Percentiles rank a stretch among this genome's conserved stretches.
Conservation (phyloP, 53 echinoderm and acorn worm genomes). For the Astropecten irregularis region DNA sequence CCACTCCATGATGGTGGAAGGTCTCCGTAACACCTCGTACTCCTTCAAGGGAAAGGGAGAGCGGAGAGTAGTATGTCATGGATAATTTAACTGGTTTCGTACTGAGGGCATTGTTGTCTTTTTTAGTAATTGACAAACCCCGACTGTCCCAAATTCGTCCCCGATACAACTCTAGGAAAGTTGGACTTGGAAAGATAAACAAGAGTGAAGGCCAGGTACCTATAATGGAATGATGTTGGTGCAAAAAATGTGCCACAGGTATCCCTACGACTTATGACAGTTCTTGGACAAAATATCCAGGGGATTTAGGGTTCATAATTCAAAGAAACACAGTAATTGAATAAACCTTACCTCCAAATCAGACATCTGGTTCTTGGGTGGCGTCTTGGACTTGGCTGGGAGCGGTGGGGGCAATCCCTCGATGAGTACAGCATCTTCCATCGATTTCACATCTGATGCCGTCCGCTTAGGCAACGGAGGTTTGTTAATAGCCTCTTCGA, state of each 20-base stretch:
- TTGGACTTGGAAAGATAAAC: not conserved
- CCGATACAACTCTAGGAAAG: too few relatives aligned
- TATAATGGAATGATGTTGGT: not conserved
- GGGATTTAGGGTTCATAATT: too few relatives aligned
- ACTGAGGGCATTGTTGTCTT: not conserved
- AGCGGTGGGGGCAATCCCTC: constrained; percentile 80
- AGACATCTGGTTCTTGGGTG: constrained; percentile 46
- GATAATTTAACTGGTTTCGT: not conserved
- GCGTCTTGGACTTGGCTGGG: constrained; percentile 65
- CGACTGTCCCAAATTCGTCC: too few relatives aligned
- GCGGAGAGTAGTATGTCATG: not conserved
- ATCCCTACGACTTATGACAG: too few relatives aligned
- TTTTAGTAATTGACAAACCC: too few relatives aligned
- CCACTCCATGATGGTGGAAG: constrained; percentile 88
- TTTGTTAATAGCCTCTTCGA: constrained; percentile 6
- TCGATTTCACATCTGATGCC: not conserved
- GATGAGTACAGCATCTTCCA: constrained; percentile 39
- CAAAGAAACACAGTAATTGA: too few relatives aligned
- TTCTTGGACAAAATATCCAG: too few relatives aligned
- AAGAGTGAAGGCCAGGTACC: not conserved
- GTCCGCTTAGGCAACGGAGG: constrained; percentile 53
- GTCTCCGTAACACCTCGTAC: constrained; percentile 79
- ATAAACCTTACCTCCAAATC: constrained; percentile 65
- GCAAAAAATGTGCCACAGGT: too few relatives aligned
- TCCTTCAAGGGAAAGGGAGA: constrained; percentile 73